Percentiles rank a stretch among this genome's conserved stretches.
phyloP scores from a whole-genome alignment of 2,888 invertebrate genomes.

The Thereva unica region DNA sequence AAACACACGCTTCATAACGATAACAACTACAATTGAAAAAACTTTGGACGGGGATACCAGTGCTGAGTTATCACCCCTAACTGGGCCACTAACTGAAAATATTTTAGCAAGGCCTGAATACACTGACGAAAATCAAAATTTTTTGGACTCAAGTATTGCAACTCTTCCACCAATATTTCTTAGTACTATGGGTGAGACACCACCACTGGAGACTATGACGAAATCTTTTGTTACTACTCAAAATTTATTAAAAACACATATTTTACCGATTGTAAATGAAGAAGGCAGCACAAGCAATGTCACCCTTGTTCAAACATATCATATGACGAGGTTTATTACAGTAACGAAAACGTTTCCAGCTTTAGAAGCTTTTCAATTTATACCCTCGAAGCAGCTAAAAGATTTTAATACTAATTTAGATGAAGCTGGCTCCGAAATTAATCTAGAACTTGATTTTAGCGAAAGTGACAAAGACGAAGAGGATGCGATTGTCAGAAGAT shows the following conservation, averaged over 20 bases:
- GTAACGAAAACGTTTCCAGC: slow-evolving; percentile 90
- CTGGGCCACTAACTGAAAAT: slow-evolving; percentile 84
- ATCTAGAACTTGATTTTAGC: slow-evolving; percentile 83
- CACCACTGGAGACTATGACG: slow-evolving; percentile 83
- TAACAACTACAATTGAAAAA: slow-evolving; percentile 84
- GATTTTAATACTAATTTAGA: slow-evolving; percentile 87
- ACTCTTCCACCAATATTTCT: slow-evolving; percentile 81
- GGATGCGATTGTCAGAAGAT: slow-evolving; percentile 56
- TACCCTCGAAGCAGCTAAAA: slow-evolving; percentile 82
- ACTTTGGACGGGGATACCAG: slow-evolving; percentile 66
- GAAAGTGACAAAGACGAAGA: slow-evolving; percentile 73
- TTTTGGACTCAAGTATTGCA: slow-evolving; percentile 77
- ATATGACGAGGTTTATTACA: slow-evolving; percentile 82
- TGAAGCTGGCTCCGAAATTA: slow-evolving; percentile 85
- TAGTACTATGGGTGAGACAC: slow-evolving; percentile 77
- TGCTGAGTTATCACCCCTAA: slow-evolving; percentile 64
- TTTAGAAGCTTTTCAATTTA: slow-evolving; percentile 83
- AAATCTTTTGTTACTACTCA: slow-evolving; percentile 92
- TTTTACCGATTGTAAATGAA: slow-evolving; percentile 78
- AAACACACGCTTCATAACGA: slow-evolving; percentile 85
- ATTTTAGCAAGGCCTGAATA: slow-evolving; percentile 79
- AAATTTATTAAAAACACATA: slow-evolving; percentile 84
- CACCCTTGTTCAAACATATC: slow-evolving; percentile 87
- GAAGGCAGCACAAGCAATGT: slow-evolving; percentile 74
- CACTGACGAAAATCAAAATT: slow-evolving; percentile 67